A percentile compares a stretch with the other conserved stretches of the same genome.
Conservation (phyloP, 2,888 invertebrate species). For the Epinotia brunnichana region DNA sequence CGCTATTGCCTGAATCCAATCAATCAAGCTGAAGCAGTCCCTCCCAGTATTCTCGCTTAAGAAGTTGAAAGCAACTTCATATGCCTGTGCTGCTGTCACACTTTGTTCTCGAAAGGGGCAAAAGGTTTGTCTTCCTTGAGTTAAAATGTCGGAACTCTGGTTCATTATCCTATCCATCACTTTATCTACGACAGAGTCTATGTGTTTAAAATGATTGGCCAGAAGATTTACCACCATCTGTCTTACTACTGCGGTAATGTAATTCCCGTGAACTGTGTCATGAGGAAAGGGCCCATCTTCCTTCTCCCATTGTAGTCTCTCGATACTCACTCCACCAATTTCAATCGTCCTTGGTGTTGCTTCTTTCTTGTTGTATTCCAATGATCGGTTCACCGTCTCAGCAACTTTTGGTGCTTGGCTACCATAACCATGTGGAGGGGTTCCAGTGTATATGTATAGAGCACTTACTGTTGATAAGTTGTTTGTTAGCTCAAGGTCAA, state of each 20-base stretch:
- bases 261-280: not conserved
- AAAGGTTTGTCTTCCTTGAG: constrained; percentile 35
- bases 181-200: not conserved
- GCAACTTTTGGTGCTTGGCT: constrained; percentile 10
- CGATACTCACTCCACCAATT: constrained; percentile 3
- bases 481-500: not conserved
- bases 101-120: constrained; percentile 39
- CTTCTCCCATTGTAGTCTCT: constrained; percentile 25
- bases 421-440: constrained; percentile 13
- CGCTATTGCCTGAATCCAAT: constrained; percentile 22
- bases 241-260: not conserved
- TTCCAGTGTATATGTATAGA: constrained; percentile 1
- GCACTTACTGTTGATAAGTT: not conserved
- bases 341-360: not conserved
- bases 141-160: constrained; percentile 36
- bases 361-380: constrained; percentile 6
- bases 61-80: constrained; percentile 36
- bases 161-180: constrained; percentile 19
- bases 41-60: constrained; percentile 20
- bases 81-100: constrained; percentile 43
- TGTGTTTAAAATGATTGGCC: not conserved
- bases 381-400: not conserved
- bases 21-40: constrained; percentile 31
- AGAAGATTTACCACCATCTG: not conserved
- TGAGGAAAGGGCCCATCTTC: constrained; percentile 14